Conservation (phyloP, 2,113 vertebrate species). For the Typhlomys cinereus region DNA sequence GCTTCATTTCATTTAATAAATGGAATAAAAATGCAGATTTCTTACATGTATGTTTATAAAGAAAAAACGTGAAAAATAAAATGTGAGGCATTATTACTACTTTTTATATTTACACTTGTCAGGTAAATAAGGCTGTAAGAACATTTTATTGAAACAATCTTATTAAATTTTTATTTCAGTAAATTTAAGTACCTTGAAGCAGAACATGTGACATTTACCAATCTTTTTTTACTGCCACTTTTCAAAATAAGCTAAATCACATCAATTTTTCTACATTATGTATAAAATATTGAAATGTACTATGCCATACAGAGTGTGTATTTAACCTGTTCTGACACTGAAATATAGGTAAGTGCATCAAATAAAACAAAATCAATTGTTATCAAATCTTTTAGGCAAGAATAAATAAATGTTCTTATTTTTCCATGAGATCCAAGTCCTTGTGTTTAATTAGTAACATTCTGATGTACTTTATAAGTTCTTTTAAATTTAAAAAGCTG, state of each 20-base stretch:
- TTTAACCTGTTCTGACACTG: not conserved
- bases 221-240: not conserved
- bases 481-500: not conserved
- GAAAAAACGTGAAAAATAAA: conserved; percentile 12
- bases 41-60: not conserved
- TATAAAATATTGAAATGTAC: conserved; percentile 27
- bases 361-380: conserved; percentile 26
- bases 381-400: not conserved
- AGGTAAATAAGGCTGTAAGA: not conserved
- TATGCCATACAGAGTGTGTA: not conserved
- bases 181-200: not conserved
- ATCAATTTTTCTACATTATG: not conserved
- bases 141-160: not conserved
- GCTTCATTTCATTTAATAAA: not conserved
- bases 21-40: not conserved
- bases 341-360: not conserved
- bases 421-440: not conserved
- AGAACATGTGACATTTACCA: not conserved
- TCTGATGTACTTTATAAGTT: not conserved
- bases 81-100: not conserved
- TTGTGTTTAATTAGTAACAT: not conserved
- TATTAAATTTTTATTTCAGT: not conserved
- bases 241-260: not conserved
- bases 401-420: not conserved
- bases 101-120: not conserved